These are phyloP conservation scores for Helleia helle DNA, from an alignment of 2,888 invertebrate genomes.

Conservation along the genomic window DNA sequence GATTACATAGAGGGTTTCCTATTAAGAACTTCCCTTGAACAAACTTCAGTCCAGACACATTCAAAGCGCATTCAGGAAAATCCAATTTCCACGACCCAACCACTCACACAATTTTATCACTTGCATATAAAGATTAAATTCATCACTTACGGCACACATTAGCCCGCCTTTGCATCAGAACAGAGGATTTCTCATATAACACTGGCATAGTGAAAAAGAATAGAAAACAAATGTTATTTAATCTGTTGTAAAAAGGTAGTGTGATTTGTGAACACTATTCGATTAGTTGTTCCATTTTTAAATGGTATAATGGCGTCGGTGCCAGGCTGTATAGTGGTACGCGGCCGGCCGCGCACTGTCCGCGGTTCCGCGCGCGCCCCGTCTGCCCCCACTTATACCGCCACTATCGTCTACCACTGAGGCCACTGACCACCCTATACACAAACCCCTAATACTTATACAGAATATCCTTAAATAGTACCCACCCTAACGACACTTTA, in stretches of 20 bases:
- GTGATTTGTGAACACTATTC: constrained; percentile 38
- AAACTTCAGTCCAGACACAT: background rate
- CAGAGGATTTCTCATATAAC: constrained; percentile 50
- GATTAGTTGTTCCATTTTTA: constrained; percentile 31
- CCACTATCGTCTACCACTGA: constrained; percentile 46
- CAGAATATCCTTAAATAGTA: constrained; percentile 22
- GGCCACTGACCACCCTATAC: too few species aligned
- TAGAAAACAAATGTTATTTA: constrained; percentile 15
- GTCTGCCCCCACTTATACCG: constrained; percentile 53
- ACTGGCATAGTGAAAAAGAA: constrained; percentile 46
- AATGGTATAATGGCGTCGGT: constrained; percentile 32
- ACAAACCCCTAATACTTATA: constrained; percentile 53
- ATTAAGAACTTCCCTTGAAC: background rate
- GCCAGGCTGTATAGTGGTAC: constrained; percentile 57
- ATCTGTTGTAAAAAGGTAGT: constrained; percentile 2
- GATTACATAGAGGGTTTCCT: too few species aligned
- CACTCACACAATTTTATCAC: constrained; percentile 15
- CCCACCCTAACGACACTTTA: too few species aligned
- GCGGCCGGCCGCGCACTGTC: constrained; percentile 65
- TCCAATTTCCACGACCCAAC: constrained; percentile 29
- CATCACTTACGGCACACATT: constrained; percentile 57
- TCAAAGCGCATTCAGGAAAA: constrained; percentile 27
- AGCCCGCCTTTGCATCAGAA: constrained; percentile 44
- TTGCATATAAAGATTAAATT: constrained; percentile 26
- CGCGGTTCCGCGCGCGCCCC: constrained; percentile 51